A percentile compares a stretch with the other conserved stretches of the same genome.
Conservation (phyloP, 2,797 vertebrate species). For the Gallirallus australis region DNA sequence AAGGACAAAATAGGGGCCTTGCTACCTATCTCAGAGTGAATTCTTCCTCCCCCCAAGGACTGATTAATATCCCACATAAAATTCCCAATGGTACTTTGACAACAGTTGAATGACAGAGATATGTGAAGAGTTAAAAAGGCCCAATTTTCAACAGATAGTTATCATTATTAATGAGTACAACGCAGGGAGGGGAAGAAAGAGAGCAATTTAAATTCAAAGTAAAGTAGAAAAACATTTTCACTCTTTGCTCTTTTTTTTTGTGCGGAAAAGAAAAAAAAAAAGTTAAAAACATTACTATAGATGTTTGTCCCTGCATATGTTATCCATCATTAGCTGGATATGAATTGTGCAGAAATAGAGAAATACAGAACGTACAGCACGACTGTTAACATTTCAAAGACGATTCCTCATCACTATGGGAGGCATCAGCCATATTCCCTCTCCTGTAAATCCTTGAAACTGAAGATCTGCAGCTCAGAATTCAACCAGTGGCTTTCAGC, state of each 20-base stretch:
- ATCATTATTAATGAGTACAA: conserved; percentile 22
- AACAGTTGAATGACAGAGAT: background rate
- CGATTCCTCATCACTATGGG: conserved; percentile 22
- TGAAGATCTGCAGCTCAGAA: conserved; percentile 29
- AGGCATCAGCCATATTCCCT: background rate
- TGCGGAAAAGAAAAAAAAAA: background rate
- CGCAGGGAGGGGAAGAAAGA: background rate
- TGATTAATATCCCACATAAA: background rate
- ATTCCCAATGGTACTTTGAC: background rate
- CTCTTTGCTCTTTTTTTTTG: background rate
- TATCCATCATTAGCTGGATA: background rate
- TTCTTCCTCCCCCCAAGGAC: background rate
- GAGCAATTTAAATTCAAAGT: background rate
- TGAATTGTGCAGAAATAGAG: conserved; percentile 38
- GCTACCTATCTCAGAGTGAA: background rate
- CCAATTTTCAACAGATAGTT: background rate
- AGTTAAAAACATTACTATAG: background rate
- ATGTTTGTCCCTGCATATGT: conserved; percentile 22
- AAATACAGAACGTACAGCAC: background rate
- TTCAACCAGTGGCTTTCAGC: conserved; percentile 36
- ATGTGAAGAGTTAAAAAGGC: background rate
- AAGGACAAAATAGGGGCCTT: background rate
- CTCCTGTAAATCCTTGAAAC: conserved; percentile 7
- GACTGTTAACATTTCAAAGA: conserved; percentile 49
- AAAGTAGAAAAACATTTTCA: background rate